Evolutionary conservation across 2,113 vertebrate species (phyloP), one percentile per base, ranked within the genome.

Genomic region (Callospermophilus lateralis): DNA sequence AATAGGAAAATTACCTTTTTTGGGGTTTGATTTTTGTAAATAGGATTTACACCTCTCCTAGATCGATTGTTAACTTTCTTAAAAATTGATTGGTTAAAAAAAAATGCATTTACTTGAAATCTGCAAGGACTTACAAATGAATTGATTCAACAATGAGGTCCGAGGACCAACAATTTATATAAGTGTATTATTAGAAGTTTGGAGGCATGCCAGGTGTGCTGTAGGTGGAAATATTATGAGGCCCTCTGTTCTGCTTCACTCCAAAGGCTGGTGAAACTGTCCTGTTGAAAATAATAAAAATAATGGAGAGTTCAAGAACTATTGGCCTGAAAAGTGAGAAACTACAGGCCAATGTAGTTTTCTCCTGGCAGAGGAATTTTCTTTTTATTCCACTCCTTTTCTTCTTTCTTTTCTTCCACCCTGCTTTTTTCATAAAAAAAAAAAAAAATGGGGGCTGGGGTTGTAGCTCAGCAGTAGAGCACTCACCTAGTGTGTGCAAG

Each of bases 21-120:
- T 94, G 77, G n/a, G n/a, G 68, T 88, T 96, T 73, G 16, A 48
- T 61, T 88, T 61, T 87, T 96, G 4, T 76, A 85, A 95, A 72
- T 88, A 61, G 28, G 26, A 92, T 73, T 51, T 92, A 2, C 22
- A 88, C 37, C 24, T 12, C 92, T 84, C 48, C 37, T 84, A 91
- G 67, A 78, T 12, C 51, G 6, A 91, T 6, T 83, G n/a, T 92
- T 89, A 92, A 89, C 80, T 93, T 87, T 94, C 74, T 67, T 84
- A 79, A 84, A 94, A 96, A 86, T 85, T 91, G 51, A 20, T 77
- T 87, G 39, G 20, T 96, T 85, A 84, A 89, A 94, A 96, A 34
- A 87, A 67, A 61, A 72, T 83, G 51, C 37, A 37, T 74, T 81
- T 73, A 55, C 77, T 67, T 28, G 76, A 93, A 87, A 92, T 90